Evolutionary conservation across 2,888 invertebrate species (phyloP).

Genomic region (Oscheius onirici): DNA sequence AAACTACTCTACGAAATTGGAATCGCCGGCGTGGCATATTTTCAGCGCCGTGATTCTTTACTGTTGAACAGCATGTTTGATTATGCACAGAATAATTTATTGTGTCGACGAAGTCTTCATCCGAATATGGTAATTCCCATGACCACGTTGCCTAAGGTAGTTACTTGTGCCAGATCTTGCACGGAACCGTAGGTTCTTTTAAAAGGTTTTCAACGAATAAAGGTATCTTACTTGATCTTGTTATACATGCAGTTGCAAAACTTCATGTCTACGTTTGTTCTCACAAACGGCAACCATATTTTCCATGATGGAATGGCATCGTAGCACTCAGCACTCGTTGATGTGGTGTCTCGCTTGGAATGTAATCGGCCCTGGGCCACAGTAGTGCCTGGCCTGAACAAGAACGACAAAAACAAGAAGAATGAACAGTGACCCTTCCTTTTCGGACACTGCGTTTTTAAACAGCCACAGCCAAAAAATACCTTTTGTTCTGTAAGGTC

Average conservation of each 20-base stretch:
- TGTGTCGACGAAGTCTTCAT: not conserved
- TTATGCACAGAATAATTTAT: no score
- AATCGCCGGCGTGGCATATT: no score
- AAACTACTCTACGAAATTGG: no score
- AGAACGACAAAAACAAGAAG: not conserved
- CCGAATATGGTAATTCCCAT: not conserved
- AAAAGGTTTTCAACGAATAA: no score
- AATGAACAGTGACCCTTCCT: not conserved
- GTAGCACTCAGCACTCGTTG: slow-evolving; percentile 3
- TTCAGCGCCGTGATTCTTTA: no score
- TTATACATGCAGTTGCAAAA: not conserved
- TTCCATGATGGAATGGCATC: not conserved
- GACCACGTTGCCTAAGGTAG: not conserved
- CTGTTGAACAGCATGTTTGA: no score
- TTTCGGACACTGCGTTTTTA: no score
- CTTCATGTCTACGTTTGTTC: not conserved
- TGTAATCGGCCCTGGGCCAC: not conserved
- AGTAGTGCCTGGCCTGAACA: not conserved
- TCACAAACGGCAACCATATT: not conserved
- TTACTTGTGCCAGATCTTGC: no score
- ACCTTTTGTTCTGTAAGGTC: no score
- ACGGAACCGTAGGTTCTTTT: not conserved
- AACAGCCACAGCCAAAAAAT: no score
- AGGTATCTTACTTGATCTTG: not conserved
- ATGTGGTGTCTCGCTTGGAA: not conserved